Evolutionary conservation across 53 echinoderm and acorn worm species (phyloP).

Genomic region (Echinometra lucunter): DNA sequence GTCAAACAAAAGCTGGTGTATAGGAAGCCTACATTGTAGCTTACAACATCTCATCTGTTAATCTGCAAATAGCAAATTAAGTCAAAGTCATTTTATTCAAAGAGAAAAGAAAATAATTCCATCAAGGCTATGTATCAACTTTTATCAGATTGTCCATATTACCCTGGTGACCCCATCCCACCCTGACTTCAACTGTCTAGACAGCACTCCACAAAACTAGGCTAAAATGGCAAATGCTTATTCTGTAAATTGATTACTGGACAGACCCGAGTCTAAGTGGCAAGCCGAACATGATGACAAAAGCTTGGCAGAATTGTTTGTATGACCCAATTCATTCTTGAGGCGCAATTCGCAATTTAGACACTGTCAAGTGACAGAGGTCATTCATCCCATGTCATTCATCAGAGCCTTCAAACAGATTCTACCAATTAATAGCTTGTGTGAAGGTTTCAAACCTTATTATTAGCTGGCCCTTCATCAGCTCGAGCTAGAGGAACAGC

Average conservation of each 20-base stretch:
- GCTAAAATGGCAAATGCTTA: slow-evolving; percentile 45
- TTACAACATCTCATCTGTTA: too few species aligned
- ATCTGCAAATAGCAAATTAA: too few species aligned
- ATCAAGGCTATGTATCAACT: neutral
- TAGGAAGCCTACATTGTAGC: too few species aligned
- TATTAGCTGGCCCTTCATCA: too few species aligned
- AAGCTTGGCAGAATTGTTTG: slow-evolving; percentile 36
- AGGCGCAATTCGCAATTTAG: neutral
- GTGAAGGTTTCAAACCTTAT: too few species aligned
- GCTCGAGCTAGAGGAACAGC: too few species aligned
- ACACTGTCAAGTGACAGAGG: neutral
- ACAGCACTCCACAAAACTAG: slow-evolving; percentile 6
- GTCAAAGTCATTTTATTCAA: neutral
- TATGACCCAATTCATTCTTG: slow-evolving; percentile 21
- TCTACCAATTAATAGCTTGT: too few species aligned
- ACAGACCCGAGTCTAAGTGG: neutral
- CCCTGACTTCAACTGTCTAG: neutral
- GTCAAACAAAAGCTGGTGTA: too few species aligned
- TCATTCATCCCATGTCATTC: too few species aligned
- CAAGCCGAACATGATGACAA: neutral
- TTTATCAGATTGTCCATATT: neutral
- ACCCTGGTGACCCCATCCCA: neutral
- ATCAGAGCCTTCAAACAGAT: too few species aligned
- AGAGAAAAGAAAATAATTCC: neutral
- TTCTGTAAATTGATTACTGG: slow-evolving; percentile 16